phyloP scores from a whole-genome alignment of 2,113 vertebrate genomes.

The Willisornis vidua region DNA sequence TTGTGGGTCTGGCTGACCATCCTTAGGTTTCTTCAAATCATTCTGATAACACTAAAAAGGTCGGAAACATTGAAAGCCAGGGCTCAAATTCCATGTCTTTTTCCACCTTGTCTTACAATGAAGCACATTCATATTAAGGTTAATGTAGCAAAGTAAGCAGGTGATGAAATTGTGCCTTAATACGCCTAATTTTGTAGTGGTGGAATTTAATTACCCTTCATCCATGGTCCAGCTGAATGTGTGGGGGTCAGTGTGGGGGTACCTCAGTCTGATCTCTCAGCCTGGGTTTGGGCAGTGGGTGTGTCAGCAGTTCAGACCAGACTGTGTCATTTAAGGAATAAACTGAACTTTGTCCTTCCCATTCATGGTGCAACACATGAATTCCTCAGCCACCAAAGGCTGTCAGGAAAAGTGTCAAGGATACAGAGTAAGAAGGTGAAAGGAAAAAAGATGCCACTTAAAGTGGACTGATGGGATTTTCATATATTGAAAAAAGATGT shows the following conservation, averaged over 20 bases:
- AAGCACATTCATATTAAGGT: neutral
- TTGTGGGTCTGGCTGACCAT: neutral
- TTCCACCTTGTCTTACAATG: neutral
- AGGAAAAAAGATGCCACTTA: neutral
- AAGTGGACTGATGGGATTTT: neutral
- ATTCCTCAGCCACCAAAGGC: neutral
- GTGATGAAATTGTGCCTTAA: neutral
- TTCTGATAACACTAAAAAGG: neutral
- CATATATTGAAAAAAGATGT: neutral
- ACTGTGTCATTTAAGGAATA: neutral
- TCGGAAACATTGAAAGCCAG: neutral
- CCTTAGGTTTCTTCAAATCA: neutral
- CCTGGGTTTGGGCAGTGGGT: neutral
- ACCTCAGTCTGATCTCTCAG: neutral
- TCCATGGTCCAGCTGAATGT: neutral
- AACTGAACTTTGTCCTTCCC: neutral
- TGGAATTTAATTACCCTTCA: neutral
- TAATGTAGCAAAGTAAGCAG: neutral
- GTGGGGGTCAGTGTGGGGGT: neutral
- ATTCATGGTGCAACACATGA: neutral
- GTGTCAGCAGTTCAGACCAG: accelerated
- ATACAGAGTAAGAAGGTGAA: neutral
- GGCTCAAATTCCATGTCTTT: neutral
- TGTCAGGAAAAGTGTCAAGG: neutral
- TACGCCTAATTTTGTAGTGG: neutral